Conservation (phyloP, 2,888 invertebrate genomes). For the Pantelozetes paolii region DNA sequence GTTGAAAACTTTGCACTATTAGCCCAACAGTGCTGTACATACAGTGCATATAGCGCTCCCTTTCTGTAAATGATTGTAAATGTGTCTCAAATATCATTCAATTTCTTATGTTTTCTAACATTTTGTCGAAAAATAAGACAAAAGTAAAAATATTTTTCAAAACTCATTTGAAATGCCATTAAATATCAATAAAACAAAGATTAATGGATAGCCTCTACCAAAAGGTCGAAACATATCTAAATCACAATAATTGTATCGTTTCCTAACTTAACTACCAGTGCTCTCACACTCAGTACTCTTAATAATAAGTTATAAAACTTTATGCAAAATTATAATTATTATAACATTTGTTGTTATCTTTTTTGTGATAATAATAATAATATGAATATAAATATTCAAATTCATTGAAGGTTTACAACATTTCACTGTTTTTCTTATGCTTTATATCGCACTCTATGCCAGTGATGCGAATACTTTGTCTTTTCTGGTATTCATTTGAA, state of each 20-base stretch:
- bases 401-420: neutral
- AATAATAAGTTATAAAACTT: neutral
- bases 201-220: neutral
- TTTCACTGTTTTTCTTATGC: neutral
- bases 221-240: constrained; percentile 20
- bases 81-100: neutral
- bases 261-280: neutral
- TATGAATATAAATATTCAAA: constrained; percentile 7
- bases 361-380: no score
- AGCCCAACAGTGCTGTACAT: neutral
- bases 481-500: neutral
- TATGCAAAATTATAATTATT: constrained; percentile 6
- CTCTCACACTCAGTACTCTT: neutral
- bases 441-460: neutral
- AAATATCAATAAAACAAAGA: constrained; percentile 20
- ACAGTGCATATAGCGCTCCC: constrained; percentile 8
- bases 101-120: no score
- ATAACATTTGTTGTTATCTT: neutral
- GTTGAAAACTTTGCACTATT: neutral
- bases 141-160: no score
- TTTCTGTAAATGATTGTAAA: neutral
- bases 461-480: neutral
- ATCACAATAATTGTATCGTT: constrained; percentile 16
- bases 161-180: neutral
- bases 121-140: no score